Evolutionary conservation across 2,888 invertebrate genomes (phyloP), one percentile per base, ranked within the genome.

Genomic region (Neoascia interrupta): DNA sequence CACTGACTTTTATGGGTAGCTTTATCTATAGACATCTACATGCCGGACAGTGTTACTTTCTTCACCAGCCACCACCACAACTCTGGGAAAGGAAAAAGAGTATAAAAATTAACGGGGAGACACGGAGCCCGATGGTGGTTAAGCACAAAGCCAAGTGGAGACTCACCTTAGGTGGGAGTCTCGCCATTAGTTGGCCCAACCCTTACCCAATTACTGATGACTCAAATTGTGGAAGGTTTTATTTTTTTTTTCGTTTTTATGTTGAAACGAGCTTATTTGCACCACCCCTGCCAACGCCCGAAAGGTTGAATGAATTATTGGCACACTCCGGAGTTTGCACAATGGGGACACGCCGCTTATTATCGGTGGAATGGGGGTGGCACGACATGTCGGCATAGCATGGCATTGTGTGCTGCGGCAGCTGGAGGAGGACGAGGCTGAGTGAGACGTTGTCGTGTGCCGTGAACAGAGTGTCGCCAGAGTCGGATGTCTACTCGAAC

Each of bases 151-250:
- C 79, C 79, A 73, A 79, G 79, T 79, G 66, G 61, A 68, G 66
- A 66, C 79, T 79, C 66, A 73, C 79, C 79, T 79, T 61, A 73
- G 79, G 61, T 66, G 66, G 61, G 43, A 54, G 79, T 66, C 72
- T 45, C 43, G 56, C 66, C 79, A 68, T 79, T 79, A 79, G 73
- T 56, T 56, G 56, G 61, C 79, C 79, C 79, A 72, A 73, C 72
- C 79, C 79, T 72, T 70, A 45, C 73, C 79, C 79, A 79, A 79
- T 79, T 79, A 79, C 79, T 56, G 79, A 73, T 79, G 79, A 79
- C 79, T 79, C 72, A 73, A 79, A 79, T 79, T 79, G 72, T 79
- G 72, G 79, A 79, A 79, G 68, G 79, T 79, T 66, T 66, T 66
- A 34, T 63, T 53, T 53, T 54, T 54, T 61, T 56, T 49, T 21